These are phyloP conservation scores for Sinotaia quadrata DNA, from an alignment of 2,888 invertebrate genomes.

Conservation along the genomic window DNA sequence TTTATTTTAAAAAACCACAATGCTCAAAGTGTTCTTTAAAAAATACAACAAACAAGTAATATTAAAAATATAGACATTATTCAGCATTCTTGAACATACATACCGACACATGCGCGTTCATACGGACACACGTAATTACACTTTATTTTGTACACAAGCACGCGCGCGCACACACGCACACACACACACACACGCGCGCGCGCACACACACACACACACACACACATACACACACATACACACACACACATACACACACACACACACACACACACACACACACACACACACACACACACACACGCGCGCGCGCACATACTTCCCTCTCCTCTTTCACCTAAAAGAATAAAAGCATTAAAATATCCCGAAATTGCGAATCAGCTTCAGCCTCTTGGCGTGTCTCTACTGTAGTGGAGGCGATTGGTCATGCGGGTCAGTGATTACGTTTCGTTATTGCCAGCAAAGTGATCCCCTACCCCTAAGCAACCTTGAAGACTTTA, in stretches of 20 bases:
- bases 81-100: too few species aligned
- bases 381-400: too few species aligned
- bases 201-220: background rate
- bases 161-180: background rate
- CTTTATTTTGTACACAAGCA: background rate
- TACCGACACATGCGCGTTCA: too few species aligned
- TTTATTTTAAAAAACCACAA: too few species aligned
- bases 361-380: too few species aligned
- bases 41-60: background rate
- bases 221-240: background rate
- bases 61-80: background rate
- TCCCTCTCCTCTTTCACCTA: background rate
- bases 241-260: background rate
- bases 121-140: background rate
- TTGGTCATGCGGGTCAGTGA: too few species aligned
- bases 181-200: background rate
- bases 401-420: too few species aligned
- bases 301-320: background rate
- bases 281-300: conserved; percentile 17
- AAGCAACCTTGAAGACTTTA: too few species aligned
- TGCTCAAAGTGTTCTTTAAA: too few species aligned
- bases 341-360: too few species aligned
- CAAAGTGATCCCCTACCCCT: too few species aligned
- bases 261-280: background rate
- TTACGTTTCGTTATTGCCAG: too few species aligned